Base-by-base conservation (phyloP, 2,797 vertebrate genomes). In the Phylloscopus collybita region DNA sequence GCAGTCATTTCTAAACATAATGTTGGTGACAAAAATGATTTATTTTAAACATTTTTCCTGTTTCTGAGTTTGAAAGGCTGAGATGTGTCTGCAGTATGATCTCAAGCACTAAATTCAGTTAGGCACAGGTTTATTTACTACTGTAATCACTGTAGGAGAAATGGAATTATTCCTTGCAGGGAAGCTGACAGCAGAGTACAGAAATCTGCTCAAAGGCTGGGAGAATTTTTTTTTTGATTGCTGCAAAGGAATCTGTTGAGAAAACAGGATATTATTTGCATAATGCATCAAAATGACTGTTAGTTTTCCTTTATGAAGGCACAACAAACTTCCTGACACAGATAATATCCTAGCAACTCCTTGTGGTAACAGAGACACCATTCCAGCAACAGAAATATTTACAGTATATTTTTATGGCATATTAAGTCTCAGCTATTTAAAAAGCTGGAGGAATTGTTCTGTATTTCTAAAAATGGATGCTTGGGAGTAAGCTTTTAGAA, bases 321-420 rank as follows among this genome's bases (percentile, higher is more conserved):
- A 74, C 45, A 66, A 69, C 53, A 86, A 86, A 93, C 93, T 94
- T 97, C 96, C 95, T 72, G 53, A 90, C 64, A 27, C 71, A 96
- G 97, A 97, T 95, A 96, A 96, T 95, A 94, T 95, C 97, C 91
- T 97, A 97, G 97, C 97, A 97, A 96, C 96, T 57, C 70, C 78
- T 81, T 70, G 57, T 76, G 93, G 93, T n/a, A 85, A 94, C 86
- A 53, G 50, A 86, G 91, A 95, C 93, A 82, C 88, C 72, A 54
- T 74, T 80, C 25, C 94, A 95, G 94, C 73, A 79, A 96, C 94
- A 82, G 85, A 92, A 92, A 73, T 97, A 96, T 97, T 98, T 96
- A 94, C 86, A 74, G 54, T 81, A 56, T 80, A 76, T 83, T 95
- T 97, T 91, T 86, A 94, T 84, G 86, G 88, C 92, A 69, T 90